Evolutionary conservation across 92 coral and sea anemone species (phyloP).

Genomic region (Scolanthus callimorphus): DNA sequence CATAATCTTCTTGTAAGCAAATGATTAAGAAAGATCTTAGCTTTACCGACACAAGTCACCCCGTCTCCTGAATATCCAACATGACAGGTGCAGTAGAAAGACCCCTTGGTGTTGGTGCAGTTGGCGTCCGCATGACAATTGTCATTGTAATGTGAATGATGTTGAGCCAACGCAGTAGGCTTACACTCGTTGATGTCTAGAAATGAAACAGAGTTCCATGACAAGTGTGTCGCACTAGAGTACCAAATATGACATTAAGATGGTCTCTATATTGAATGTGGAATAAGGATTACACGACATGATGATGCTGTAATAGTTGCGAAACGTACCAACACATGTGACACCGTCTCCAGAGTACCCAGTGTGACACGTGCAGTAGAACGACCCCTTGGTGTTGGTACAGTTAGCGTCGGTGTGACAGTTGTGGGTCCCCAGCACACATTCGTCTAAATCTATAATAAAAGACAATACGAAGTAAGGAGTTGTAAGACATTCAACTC

Average conservation of each 20-base stretch:
- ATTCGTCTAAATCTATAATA: background rate
- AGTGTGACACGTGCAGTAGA: constrained; percentile 66
- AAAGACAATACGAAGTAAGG: constrained; percentile 1
- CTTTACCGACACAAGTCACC: constrained; percentile 64
- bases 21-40: no score
- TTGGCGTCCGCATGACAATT: constrained; percentile 25
- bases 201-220: no score
- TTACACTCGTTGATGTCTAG: constrained; percentile 59
- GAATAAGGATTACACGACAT: no score
- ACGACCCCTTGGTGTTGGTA: constrained; percentile 76
- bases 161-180: constrained; percentile 18
- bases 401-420: constrained; percentile 66
- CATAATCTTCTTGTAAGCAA: no score
- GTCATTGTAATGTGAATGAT: background rate
- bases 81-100: constrained; percentile 81
- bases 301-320: no score
- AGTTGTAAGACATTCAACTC: background rate
- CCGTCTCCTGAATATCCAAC: constrained; percentile 87
- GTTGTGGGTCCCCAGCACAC: constrained; percentile 23
- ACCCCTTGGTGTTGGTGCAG: constrained; percentile 84
- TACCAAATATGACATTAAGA: no score
- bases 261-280: no score
- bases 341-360: constrained; percentile 84
- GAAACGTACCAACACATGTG: constrained; percentile 26
- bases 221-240: no score